A percentile compares a stretch with the other conserved stretches of the same genome.
Conservation (phyloP, 2,113 vertebrate species). For the Anthoscopus minutus region DNA sequence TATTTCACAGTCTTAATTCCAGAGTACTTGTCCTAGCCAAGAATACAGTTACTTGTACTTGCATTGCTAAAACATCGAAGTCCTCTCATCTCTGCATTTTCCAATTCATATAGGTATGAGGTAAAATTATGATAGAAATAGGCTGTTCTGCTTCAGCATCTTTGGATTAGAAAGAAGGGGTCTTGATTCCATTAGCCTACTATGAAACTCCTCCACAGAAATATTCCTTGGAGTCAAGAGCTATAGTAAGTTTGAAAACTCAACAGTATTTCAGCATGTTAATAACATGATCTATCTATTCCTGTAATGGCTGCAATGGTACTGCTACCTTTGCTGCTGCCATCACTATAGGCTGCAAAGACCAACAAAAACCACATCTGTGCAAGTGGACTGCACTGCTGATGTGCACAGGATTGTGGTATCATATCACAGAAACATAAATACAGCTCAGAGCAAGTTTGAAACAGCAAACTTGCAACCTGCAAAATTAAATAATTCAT, state of each 20-base stretch:
- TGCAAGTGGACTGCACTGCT: background rate
- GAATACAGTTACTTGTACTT: background rate
- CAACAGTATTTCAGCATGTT: background rate
- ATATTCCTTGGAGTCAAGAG: background rate
- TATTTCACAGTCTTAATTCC: background rate
- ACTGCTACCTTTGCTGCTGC: background rate
- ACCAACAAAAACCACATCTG: background rate
- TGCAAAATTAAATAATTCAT: background rate
- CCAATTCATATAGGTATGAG: background rate
- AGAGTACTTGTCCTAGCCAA: background rate
- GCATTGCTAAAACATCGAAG: background rate
- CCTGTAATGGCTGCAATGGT: background rate
- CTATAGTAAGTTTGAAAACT: background rate
- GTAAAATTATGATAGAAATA: background rate
- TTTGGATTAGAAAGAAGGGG: background rate
- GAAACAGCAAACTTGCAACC: background rate
- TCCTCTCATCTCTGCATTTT: background rate
- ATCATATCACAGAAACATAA: background rate
- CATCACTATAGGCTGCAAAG: background rate
- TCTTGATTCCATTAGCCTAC: background rate
- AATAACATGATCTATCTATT: background rate
- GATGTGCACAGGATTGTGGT: background rate
- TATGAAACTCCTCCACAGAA: background rate
- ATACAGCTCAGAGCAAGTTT: background rate
- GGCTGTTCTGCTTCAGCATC: background rate